phyloP scores from a whole-genome alignment of 2,888 invertebrate genomes.

The Silvanus unidentatus region DNA sequence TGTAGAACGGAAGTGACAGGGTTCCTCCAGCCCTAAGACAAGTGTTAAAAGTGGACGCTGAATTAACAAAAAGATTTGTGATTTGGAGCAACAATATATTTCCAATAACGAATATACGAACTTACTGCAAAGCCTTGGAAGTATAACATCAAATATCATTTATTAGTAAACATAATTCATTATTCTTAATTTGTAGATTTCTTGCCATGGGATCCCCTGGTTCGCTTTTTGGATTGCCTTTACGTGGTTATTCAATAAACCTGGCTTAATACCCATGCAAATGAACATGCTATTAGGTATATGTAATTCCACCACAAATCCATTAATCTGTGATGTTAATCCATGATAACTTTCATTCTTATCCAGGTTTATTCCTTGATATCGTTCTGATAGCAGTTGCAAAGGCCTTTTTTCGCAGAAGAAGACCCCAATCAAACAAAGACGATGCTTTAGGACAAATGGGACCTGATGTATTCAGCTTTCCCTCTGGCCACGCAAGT shows the following conservation, averaged over 20 bases:
- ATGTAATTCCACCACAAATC: not conserved
- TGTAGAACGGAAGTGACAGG: slow-evolving; percentile 13
- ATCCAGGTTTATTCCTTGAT: slow-evolving; percentile 75
- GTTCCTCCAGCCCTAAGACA: slow-evolving; percentile 50
- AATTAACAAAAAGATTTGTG: slow-evolving; percentile 52
- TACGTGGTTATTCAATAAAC: slow-evolving; percentile 68
- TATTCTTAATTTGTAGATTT: slow-evolving; percentile 60
- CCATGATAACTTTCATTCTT: slow-evolving; percentile 37
- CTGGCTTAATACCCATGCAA: slow-evolving; percentile 69
- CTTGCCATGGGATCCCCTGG: slow-evolving; percentile 89
- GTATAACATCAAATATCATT: slow-evolving; percentile 36
- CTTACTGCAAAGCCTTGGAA: slow-evolving; percentile 54
- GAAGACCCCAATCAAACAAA: slow-evolving; percentile 60
- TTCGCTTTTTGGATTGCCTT: slow-evolving; percentile 69
- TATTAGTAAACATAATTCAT: slow-evolving; percentile 5
- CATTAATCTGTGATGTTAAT: too few relatives aligned
- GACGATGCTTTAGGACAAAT: slow-evolving; percentile 62
- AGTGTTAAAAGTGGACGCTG: slow-evolving; percentile 49
- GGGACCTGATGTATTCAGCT: slow-evolving; percentile 84
- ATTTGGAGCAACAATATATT: slow-evolving; percentile 47
- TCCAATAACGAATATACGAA: slow-evolving; percentile 50
- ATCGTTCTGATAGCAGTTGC: slow-evolving; percentile 67
- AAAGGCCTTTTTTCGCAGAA: slow-evolving; percentile 72
- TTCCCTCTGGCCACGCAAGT: slow-evolving; percentile 93
- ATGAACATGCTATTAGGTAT: slow-evolving; percentile 80